A percentile compares a stretch with the other conserved stretches of the same genome.
phyloP scores from a whole-genome alignment of 2,888 invertebrate species.

The Nasonia oneida region DNA sequence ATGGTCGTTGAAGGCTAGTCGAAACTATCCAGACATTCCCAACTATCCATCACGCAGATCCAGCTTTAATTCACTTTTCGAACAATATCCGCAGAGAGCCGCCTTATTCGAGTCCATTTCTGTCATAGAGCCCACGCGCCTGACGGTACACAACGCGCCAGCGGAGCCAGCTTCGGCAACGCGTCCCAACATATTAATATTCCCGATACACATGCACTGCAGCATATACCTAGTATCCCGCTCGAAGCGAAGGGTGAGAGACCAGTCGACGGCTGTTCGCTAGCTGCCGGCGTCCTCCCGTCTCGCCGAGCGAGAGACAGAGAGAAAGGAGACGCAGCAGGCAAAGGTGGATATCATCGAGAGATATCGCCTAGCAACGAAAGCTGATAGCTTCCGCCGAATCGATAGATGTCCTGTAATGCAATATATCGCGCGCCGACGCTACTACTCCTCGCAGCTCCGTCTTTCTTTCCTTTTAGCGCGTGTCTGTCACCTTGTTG shows the following conservation, averaged over 20 bases:
- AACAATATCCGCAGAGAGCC: background rate
- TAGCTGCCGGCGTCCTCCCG: background rate
- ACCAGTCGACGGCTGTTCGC: background rate
- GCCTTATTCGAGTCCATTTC: background rate
- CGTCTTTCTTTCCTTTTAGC: constrained; percentile 35
- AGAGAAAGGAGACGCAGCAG: constrained; percentile 31
- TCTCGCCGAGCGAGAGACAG: constrained; percentile 5
- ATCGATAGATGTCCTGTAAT: constrained; percentile 73
- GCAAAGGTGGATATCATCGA: constrained; percentile 69
- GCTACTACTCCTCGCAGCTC: background rate
- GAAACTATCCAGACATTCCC: background rate
- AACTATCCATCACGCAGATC: background rate
- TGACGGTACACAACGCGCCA: background rate
- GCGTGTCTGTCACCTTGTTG: constrained; percentile 42
- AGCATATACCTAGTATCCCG: background rate
- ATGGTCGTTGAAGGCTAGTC: background rate
- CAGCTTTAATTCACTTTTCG: background rate
- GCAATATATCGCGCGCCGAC: constrained; percentile 67
- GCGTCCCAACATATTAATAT: constrained; percentile 46
- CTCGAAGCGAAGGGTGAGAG: background rate
- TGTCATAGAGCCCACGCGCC: background rate
- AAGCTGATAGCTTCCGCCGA: constrained; percentile 74
- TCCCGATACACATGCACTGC: constrained; percentile 26
- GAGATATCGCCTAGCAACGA: constrained; percentile 76
- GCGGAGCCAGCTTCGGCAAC: background rate